These are phyloP conservation scores for Taeniopygia guttata DNA, from an alignment of 2,797 vertebrate species.

Conservation along the genomic window DNA sequence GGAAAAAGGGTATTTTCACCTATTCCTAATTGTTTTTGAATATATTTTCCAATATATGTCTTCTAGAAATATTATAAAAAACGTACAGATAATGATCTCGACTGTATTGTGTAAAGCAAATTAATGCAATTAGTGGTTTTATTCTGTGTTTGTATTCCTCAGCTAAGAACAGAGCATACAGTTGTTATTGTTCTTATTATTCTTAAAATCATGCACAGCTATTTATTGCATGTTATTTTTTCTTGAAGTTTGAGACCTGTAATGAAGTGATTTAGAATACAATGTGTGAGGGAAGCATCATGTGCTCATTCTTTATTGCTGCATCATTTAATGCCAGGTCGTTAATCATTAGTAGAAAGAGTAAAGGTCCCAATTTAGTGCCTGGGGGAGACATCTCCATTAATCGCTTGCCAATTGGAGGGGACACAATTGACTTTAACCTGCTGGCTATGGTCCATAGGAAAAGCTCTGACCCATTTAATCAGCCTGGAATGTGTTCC, in stretches of 20 bases:
- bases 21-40: not conserved
- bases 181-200: not conserved
- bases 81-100: not conserved
- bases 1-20: not conserved
- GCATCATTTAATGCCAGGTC: constrained; percentile 33
- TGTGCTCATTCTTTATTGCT: constrained; percentile 16
- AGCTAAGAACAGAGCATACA: not conserved
- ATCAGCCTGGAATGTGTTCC: constrained; percentile 73
- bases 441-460: constrained; percentile 72
- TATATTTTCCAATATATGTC: not conserved
- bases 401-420: constrained; percentile 75
- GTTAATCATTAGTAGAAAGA: constrained; percentile 67
- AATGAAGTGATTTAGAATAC: constrained; percentile 24
- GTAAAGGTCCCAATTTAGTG: constrained; percentile 60
- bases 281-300: not conserved
- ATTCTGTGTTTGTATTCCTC: not conserved
- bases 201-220: not conserved
- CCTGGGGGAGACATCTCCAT: constrained; percentile 54
- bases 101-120: not conserved
- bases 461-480: constrained; percentile 75
- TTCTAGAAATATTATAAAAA: not conserved
- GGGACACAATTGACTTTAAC: constrained; percentile 76
- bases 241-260: not conserved
- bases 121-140: not conserved
- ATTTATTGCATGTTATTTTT: not conserved